Evolutionary conservation across 2,797 vertebrate genomes (phyloP), one percentile per base, ranked within the genome.

Genomic region (Capromys pilorides): DNA sequence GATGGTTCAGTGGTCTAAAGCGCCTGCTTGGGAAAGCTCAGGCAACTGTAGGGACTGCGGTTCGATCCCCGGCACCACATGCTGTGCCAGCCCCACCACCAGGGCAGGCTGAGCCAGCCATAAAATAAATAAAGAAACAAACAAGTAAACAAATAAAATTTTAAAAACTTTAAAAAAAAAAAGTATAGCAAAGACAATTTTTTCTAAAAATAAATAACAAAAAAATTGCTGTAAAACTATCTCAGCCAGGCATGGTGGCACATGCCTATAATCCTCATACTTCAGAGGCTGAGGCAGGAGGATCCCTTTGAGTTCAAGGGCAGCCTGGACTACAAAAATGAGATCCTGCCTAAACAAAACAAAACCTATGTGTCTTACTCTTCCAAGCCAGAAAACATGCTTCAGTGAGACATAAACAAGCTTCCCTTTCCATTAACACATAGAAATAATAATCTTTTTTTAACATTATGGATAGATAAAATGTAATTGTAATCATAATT

Each of bases 391-490:
- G 31, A 22, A 80, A 80, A 80, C 36, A 59, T 59, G 51, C 51
- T 75, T 45, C 73, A 75, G 39, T 75, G 41, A 45, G 14, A 59
- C 33, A n/a, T 18, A n/a, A 80, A 59, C 19, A 57, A n/a, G 49
- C 7, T 57, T 80, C 21, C 96, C 98, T 97, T 98, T 97, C 97
- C 98, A 98, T 33, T 98, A 98, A 98, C 95, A 93, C 98, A 98
- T 89, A 98, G 97, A 97, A 98, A 98, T 95, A 98, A 98, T 95
- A 97, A 97, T 98, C 97, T 61, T 97, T 98, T 96, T 97, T 97
- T 96, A 98, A 98, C 97, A 98, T 97, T 98, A 97, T 98, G 96
- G 96, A 98, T 98, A 96, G 97, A 97, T 97, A 97, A 94, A 96
- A 93, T 94, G 95, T 91, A 92, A 62, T 93, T 88, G 83, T 97